Percentiles rank a stretch among this genome's conserved stretches.
These are phyloP conservation scores for Salvelinus alpinus DNA, from an alignment of 2,113 vertebrate species.

Conservation along the genomic window DNA sequence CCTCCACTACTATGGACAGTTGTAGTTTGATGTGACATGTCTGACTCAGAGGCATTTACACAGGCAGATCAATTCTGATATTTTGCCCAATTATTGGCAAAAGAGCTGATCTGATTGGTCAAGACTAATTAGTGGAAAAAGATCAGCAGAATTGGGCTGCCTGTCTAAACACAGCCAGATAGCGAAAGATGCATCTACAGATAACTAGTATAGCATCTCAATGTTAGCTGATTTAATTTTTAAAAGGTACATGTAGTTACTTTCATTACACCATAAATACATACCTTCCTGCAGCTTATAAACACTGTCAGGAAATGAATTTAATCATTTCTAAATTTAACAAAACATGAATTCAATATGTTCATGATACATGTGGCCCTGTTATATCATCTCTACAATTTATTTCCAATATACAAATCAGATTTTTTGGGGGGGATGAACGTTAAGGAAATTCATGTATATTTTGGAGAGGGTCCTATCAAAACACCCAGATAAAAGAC, in stretches of 20 bases:
- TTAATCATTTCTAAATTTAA: background rate
- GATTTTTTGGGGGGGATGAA: background rate
- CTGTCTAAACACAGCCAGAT: background rate
- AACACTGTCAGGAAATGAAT: background rate
- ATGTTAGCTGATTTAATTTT: background rate
- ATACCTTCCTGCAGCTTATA: background rate
- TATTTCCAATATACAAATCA: background rate
- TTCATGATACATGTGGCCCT: background rate
- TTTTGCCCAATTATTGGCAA: too few species aligned
- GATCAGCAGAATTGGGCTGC: too few species aligned
- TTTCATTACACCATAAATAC: too few species aligned
- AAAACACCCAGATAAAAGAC: constrained; percentile 34
- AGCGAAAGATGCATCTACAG: background rate
- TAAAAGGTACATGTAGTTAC: background rate
- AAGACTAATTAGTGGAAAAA: too few species aligned
- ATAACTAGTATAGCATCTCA: too few species aligned
- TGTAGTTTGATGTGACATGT: background rate
- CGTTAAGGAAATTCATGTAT: background rate
- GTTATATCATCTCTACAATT: background rate
- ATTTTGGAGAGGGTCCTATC: constrained; percentile 25
- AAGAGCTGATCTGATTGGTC: too few species aligned
- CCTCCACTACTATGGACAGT: background rate
- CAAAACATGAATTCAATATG: background rate
- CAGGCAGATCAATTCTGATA: too few species aligned
- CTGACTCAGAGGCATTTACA: background rate